A percentile compares a stretch with the other conserved stretches of the same genome.
Evolutionary conservation across 2,888 invertebrate species (phyloP).

Genomic region (Eristalis pertinax): DNA sequence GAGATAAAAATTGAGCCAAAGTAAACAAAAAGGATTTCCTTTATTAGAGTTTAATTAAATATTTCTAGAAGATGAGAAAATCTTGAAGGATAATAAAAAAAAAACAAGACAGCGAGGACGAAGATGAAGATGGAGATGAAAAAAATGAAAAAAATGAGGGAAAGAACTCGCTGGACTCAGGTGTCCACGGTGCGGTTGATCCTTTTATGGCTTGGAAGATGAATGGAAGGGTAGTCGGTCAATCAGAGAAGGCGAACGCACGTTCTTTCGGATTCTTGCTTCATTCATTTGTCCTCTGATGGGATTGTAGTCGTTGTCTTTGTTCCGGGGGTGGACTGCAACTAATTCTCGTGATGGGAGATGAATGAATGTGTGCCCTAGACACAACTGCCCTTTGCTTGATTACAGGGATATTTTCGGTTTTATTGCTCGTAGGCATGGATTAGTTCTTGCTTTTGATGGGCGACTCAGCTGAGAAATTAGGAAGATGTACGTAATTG

Average conservation of each 20-base stretch:
- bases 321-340: slow-evolving; percentile 16
- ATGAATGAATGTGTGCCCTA: slow-evolving; percentile 43
- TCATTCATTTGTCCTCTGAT: slow-evolving; percentile 17
- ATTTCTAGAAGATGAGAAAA: slow-evolving; percentile 71
- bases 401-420: slow-evolving; percentile 41
- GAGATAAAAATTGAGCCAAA: slow-evolving; percentile 70
- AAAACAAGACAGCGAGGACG: background rate
- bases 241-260: slow-evolving; percentile 42
- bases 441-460: slow-evolving; percentile 38
- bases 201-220: slow-evolving; percentile 68
- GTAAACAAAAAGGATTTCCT: slow-evolving; percentile 78
- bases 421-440: slow-evolving; percentile 33
- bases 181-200: slow-evolving; percentile 61
- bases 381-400: slow-evolving; percentile 33
- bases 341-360: slow-evolving; percentile 52
- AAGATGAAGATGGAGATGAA: background rate
- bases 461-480: slow-evolving; percentile 29
- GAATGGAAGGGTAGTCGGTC: slow-evolving; percentile 69
- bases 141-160: background rate
- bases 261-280: slow-evolving; percentile 28
- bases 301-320: slow-evolving; percentile 30
- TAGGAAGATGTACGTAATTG: slow-evolving; percentile 31
- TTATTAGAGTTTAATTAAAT: slow-evolving; percentile 82
- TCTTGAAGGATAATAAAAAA: slow-evolving; percentile 64
- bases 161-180: slow-evolving; percentile 58